Conservation (phyloP, 2,888 invertebrate species). For the Silvanus unidentatus region DNA sequence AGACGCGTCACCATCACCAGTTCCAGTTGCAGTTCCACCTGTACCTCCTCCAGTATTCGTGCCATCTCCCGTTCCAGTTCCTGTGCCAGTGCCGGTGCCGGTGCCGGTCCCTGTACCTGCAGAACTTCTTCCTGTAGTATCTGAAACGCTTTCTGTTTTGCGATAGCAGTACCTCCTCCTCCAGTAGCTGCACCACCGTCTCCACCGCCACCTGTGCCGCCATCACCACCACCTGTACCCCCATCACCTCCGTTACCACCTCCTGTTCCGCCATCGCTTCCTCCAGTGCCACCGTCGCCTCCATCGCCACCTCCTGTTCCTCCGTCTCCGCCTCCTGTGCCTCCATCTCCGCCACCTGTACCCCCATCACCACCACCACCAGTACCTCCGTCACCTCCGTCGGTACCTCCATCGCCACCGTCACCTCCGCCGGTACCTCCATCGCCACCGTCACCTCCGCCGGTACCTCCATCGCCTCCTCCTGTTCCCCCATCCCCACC, state of each 20-base stretch:
- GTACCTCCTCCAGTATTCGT: constrained; percentile 7
- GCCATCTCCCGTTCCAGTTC: constrained; percentile 7
- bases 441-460: constrained; percentile 4
- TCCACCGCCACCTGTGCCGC: constrained; percentile 3
- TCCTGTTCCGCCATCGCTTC: constrained; percentile 2
- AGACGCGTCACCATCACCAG: constrained; percentile 9
- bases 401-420: constrained; percentile 1
- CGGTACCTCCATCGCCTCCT: not conserved
- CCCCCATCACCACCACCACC: constrained; percentile 5
- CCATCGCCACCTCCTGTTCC: constrained; percentile 8
- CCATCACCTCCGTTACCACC: constrained; percentile 7
- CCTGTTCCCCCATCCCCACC: constrained; percentile 1
- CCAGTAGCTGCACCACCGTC: constrained; percentile 4
- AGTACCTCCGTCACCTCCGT: not conserved
- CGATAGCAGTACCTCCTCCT: not conserved
- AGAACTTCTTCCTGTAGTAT: not conserved
- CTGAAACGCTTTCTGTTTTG: not conserved
- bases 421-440: constrained; percentile 6
- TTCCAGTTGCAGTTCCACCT: constrained; percentile 10
- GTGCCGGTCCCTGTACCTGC: constrained; percentile 2
- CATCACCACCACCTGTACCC: constrained; percentile 8
- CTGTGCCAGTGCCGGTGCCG: constrained; percentile 9
- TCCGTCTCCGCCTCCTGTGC: constrained; percentile 9
- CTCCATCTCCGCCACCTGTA: constrained; percentile 6
- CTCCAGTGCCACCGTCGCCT: constrained; percentile 6